phyloP scores from a whole-genome alignment of 2,797 vertebrate species.

The Echeneis naucrates region DNA sequence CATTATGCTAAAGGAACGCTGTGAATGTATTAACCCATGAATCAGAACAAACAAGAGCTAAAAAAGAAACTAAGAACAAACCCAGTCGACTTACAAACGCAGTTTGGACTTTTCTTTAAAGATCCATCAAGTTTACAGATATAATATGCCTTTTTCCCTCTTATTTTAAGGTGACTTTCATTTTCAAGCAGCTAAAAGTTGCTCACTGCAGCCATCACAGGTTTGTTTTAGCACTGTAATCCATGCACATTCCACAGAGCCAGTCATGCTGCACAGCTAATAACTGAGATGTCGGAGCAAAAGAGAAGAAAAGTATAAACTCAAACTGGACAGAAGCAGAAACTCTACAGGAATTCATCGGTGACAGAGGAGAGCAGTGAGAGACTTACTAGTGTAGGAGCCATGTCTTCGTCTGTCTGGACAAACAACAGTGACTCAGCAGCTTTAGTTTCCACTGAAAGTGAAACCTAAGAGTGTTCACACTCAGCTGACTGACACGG shows the following conservation, averaged over 20 bases:
- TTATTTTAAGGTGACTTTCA: not conserved
- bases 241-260: not conserved
- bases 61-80: not conserved
- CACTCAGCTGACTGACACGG: not conserved
- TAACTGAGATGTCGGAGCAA: not conserved
- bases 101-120: too few species aligned
- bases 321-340: not conserved
- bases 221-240: not conserved
- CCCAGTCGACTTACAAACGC: not conserved
- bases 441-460: not conserved
- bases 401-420: conserved; percentile 32
- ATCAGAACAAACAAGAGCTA: not conserved
- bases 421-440: accelerated
- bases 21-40: not conserved
- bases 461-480: conserved; percentile 7
- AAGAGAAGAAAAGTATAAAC: not conserved
- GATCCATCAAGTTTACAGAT: too few species aligned
- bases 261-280: not conserved
- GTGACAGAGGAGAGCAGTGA: not conserved
- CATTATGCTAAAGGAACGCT: not conserved
- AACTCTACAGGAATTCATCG: not conserved
- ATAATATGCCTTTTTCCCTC: not conserved
- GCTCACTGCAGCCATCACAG: not conserved
- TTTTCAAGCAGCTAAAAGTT: not conserved
- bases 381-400: conserved; percentile 50